These are phyloP conservation scores for Hirtodrosophila duncani DNA, from an alignment of 2,888 invertebrate species.

Conservation along the genomic window DNA sequence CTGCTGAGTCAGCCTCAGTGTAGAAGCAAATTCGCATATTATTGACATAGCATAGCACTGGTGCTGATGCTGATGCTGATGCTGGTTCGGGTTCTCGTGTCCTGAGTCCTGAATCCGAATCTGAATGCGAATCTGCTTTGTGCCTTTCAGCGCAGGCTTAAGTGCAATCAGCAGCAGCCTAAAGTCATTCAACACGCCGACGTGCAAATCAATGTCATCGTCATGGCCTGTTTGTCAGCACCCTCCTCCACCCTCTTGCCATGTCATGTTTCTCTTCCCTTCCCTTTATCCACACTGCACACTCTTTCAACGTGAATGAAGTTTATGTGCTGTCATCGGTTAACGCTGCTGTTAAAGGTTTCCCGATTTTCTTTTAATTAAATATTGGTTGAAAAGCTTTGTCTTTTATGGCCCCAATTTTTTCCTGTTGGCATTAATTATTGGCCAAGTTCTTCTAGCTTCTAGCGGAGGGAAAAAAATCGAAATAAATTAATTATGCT, in stretches of 20 bases:
- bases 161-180: constrained; percentile 58
- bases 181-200: constrained; percentile 28
- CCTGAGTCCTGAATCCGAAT: constrained; percentile 12
- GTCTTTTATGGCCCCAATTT: constrained; percentile 5
- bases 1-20: constrained; percentile 62
- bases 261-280: too few relatives aligned
- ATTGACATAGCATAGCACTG: too few relatives aligned
- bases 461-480: constrained; percentile 31
- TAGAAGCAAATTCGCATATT: constrained; percentile 43
- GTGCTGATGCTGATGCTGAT: too few relatives aligned
- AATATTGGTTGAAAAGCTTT: too few relatives aligned
- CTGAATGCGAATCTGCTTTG: constrained; percentile 15
- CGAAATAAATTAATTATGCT: constrained; percentile 66
- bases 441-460: constrained; percentile 49
- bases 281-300: too few relatives aligned
- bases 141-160: constrained; percentile 41
- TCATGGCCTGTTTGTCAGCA: constrained; percentile 10
- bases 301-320: background rate
- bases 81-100: too few relatives aligned
- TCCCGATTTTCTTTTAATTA: constrained; percentile 39
- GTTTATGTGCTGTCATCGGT: constrained; percentile 37
- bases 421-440: constrained; percentile 54
- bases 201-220: background rate
- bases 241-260: background rate
- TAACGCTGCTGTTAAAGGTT: too few relatives aligned